These are phyloP conservation scores for Drosophila athabasca DNA, from an alignment of 1,140 invertebrate species.

Conservation along the genomic window DNA sequence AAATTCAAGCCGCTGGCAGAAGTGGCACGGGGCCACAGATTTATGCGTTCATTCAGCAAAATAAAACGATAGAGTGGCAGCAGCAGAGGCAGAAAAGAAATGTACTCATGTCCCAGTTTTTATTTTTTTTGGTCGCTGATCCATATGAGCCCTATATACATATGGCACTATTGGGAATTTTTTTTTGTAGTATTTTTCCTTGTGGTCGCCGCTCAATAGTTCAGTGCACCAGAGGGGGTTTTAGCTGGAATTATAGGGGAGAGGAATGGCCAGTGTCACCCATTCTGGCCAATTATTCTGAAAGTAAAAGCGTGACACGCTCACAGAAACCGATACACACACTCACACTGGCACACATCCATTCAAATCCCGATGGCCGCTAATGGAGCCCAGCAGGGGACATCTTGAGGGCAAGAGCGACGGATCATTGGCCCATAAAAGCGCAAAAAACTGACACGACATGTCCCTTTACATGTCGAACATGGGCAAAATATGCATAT, in stretches of 20 bases:
- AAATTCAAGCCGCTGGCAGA: slow-evolving; percentile 22
- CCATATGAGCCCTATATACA: no score
- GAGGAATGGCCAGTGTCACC: no score
- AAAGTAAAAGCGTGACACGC: slow-evolving; percentile 55
- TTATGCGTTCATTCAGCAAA: slow-evolving; percentile 51
- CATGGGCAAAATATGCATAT: slow-evolving; percentile 66
- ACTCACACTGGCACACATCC: slow-evolving; percentile 1
- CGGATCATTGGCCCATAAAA: slow-evolving; percentile 35
- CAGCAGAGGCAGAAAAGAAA: no score
- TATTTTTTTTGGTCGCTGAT: no score
- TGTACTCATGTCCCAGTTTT: no score
- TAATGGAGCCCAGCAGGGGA: slow-evolving; percentile 47
- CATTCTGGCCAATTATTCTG: slow-evolving; percentile 51
- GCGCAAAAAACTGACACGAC: slow-evolving; percentile 53
- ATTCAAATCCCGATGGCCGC: slow-evolving; percentile 42
- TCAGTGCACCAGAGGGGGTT: background rate
- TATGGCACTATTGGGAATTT: no score
- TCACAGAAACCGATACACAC: background rate
- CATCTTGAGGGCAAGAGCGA: slow-evolving; percentile 37
- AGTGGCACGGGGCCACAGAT: slow-evolving; percentile 55
- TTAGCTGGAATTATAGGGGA: background rate
- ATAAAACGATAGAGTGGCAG: slow-evolving; percentile 10
- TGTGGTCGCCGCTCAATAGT: no score
- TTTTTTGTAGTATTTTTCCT: no score
- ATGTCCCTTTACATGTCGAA: slow-evolving; percentile 74